Evolutionary conservation across 2,888 invertebrate species (phyloP).

Genomic region (Euzophera pinguis): DNA sequence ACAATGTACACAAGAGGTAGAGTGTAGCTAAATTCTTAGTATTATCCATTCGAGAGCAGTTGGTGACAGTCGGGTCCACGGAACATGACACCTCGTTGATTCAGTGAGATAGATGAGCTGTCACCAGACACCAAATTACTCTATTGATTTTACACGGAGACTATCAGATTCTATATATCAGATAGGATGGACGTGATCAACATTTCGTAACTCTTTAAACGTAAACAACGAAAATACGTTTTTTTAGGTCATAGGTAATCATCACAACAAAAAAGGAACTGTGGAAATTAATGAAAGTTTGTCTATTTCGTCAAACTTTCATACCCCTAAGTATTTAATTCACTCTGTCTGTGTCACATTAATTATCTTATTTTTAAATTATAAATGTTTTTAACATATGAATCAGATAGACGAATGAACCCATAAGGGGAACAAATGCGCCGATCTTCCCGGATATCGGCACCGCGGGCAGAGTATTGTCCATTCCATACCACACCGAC

Average conservation of each 20-base stretch:
- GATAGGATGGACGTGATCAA: neutral
- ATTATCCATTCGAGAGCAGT: neutral
- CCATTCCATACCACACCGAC: neutral
- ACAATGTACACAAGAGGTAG: neutral
- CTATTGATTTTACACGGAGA: conserved; percentile 3
- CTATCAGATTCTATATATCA: conserved; percentile 1
- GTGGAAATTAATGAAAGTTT: too few relatives aligned
- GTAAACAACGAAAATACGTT: too few relatives aligned
- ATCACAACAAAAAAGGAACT: too few relatives aligned
- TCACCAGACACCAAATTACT: neutral
- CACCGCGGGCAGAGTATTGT: conserved; percentile 6
- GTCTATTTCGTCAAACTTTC: too few relatives aligned
- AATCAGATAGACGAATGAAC: neutral
- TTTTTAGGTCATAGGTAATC: too few relatives aligned
- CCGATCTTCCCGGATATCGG: conserved; percentile 13
- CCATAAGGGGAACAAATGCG: neutral
- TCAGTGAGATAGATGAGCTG: conserved; percentile 7
- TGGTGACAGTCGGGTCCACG: conserved; percentile 3
- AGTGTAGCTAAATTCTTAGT: neutral
- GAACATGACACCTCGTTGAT: conserved; percentile 6
- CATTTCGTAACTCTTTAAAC: too few relatives aligned
- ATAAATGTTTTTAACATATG: too few relatives aligned
- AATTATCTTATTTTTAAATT: too few relatives aligned
- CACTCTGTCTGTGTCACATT: too few relatives aligned
- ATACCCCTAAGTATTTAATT: too few relatives aligned